Conservation (phyloP, 2,888 invertebrate genomes). For the Xylophagus ater region DNA sequence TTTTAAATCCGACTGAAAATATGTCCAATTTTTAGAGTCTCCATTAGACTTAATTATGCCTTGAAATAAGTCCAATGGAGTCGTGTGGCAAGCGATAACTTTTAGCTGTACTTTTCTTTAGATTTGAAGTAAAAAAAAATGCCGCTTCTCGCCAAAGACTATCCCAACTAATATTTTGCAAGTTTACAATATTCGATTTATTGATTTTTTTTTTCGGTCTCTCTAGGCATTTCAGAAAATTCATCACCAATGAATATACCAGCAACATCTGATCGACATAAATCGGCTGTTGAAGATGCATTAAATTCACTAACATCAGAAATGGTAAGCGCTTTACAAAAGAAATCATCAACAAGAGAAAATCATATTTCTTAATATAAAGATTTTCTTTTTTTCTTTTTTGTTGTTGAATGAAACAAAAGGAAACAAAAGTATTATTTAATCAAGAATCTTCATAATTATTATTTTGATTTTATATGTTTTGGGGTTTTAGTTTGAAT, state of each 20-base stretch:
- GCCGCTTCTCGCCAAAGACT: constrained; percentile 4
- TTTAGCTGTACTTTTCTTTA: too few relatives aligned
- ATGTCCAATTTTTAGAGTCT: too few relatives aligned
- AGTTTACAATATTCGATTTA: constrained; percentile 2
- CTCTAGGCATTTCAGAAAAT: constrained; percentile 42
- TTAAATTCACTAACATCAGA: constrained; percentile 73
- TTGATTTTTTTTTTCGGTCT: constrained; percentile 6
- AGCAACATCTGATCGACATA: constrained; percentile 39
- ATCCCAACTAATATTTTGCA: background rate
- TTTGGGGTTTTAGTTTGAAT: too few relatives aligned
- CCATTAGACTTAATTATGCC: too few relatives aligned
- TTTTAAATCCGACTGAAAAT: too few relatives aligned
- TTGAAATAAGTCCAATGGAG: too few relatives aligned
- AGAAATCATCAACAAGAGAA: background rate
- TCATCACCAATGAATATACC: constrained; percentile 44
- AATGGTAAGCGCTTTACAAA: constrained; percentile 53
- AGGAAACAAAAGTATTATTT: background rate
- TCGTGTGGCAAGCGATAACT: too few relatives aligned
- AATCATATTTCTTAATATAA: too few relatives aligned
- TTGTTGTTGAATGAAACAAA: too few relatives aligned
- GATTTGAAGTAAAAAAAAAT: background rate
- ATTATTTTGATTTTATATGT: too few relatives aligned
- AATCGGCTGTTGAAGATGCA: constrained; percentile 56
- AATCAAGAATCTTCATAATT: too few relatives aligned
- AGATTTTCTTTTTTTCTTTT: too few relatives aligned